phyloP scores from a whole-genome alignment of 2,797 vertebrate genomes.

The Alfaro cultratus region DNA sequence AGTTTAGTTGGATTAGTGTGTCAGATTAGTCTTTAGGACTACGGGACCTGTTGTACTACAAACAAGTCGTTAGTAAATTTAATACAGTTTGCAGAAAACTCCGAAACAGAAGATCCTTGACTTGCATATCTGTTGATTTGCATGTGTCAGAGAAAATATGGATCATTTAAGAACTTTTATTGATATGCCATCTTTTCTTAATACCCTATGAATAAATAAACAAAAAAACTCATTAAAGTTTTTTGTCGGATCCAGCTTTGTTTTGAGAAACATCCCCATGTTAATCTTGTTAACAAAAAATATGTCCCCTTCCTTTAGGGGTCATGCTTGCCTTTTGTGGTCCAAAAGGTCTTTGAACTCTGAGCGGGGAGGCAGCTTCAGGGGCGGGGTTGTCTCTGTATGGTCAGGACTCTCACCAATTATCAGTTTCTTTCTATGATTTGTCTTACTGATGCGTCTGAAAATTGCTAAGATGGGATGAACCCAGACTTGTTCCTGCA shows the following conservation, averaged over 20 bases:
- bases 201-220: not conserved
- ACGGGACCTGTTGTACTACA: constrained; percentile 51
- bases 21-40: constrained; percentile 47
- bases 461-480: constrained; percentile 66
- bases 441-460: constrained; percentile 70
- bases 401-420: constrained; percentile 53
- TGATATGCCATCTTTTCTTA: not conserved
- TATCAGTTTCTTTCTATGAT: constrained; percentile 59
- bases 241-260: constrained; percentile 3
- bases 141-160: not conserved
- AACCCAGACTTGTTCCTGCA: constrained; percentile 50
- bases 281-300: constrained; percentile 66
- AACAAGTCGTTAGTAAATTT: not conserved
- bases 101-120: not conserved
- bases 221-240: not conserved
- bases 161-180: not conserved
- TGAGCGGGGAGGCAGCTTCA: constrained; percentile 36
- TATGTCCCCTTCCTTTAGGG: constrained; percentile 32
- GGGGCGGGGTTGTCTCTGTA: constrained; percentile 29
- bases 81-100: not conserved
- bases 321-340: constrained; percentile 58
- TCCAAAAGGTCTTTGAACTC: constrained; percentile 62
- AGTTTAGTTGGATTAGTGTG: constrained; percentile 31
- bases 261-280: constrained; percentile 25
- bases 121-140: not conserved